These are phyloP conservation scores for Oplegnathus fasciatus DNA, from an alignment of 2,113 vertebrate genomes.

Conservation along the genomic window DNA sequence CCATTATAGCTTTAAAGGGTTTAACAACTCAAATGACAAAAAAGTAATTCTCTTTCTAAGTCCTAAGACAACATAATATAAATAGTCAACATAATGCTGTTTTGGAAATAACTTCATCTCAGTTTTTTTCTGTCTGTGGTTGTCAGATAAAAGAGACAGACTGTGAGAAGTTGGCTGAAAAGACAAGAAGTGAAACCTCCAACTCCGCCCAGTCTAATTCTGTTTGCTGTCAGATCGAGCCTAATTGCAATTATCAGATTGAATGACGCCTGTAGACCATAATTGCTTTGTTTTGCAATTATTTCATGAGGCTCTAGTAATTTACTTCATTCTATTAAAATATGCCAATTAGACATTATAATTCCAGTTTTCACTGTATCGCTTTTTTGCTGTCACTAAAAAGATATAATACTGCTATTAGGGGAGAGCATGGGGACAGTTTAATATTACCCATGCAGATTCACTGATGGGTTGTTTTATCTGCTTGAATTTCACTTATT, in stretches of 20 bases:
- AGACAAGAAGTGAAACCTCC: slow-evolving; percentile 68
- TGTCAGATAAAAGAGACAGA: slow-evolving; percentile 50
- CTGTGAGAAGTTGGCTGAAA: slow-evolving; percentile 55
- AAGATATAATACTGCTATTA: slow-evolving; percentile 83
- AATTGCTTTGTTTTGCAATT: slow-evolving; percentile 88
- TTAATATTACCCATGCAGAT: slow-evolving; percentile 65
- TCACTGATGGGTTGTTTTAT: slow-evolving; percentile 52
- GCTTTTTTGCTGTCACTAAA: slow-evolving; percentile 77
- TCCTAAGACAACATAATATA: slow-evolving; percentile 20
- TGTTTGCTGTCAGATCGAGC: slow-evolving; percentile 83
- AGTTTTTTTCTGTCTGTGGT: not conserved
- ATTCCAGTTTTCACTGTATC: slow-evolving; percentile 87
- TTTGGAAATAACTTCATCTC: slow-evolving; percentile 24
- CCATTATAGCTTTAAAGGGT: too few species aligned
- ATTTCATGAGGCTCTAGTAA: slow-evolving; percentile 86
- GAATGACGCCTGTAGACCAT: slow-evolving; percentile 80
- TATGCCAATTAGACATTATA: slow-evolving; percentile 87
- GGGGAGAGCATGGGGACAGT: slow-evolving; percentile 56
- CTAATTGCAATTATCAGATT: slow-evolving; percentile 82
- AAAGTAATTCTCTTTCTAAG: too few species aligned
- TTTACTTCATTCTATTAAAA: slow-evolving; percentile 86
- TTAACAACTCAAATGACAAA: too few species aligned
- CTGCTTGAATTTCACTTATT: not conserved
- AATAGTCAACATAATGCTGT: slow-evolving; percentile 18
- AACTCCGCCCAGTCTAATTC: slow-evolving; percentile 75